These are phyloP conservation scores for Drosophila anomalata DNA, from an alignment of 2,888 invertebrate species.

Conservation along the genomic window DNA sequence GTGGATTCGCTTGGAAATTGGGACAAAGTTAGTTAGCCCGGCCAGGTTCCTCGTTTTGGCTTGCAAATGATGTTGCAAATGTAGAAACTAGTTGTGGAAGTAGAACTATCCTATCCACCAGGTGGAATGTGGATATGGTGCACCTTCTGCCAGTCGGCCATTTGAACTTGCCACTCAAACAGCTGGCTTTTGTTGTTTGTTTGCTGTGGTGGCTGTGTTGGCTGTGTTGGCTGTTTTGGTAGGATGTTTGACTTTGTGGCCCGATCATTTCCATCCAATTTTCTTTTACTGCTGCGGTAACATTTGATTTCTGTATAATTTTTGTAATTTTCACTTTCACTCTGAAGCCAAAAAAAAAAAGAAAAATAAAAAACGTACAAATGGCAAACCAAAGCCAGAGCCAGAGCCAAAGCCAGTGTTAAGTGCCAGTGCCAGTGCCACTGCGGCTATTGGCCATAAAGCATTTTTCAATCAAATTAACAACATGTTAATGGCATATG, in stretches of 20 bases:
- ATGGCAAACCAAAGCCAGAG: slow-evolving; percentile 52
- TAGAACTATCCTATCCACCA: slow-evolving; percentile 71
- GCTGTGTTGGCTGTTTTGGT: slow-evolving; percentile 30
- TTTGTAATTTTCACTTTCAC: slow-evolving; percentile 81
- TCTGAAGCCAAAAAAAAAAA: slow-evolving; percentile 44
- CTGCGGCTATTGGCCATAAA: slow-evolving; percentile 60
- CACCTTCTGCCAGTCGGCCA: slow-evolving; percentile 7
- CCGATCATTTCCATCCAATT: slow-evolving; percentile 33
- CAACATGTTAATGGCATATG: slow-evolving; percentile 73
- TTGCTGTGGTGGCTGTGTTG: slow-evolving; percentile 25
- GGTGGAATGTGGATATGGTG: slow-evolving; percentile 20
- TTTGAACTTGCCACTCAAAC: slow-evolving; percentile 59
- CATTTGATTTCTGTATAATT: slow-evolving; percentile 75
- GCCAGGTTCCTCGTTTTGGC: slow-evolving; percentile 33
- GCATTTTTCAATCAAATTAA: slow-evolving; percentile 77
- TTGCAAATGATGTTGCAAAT: slow-evolving; percentile 71
- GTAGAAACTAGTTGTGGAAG: slow-evolving; percentile 70
- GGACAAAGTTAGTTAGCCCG: slow-evolving; percentile 66
- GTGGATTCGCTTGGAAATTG: slow-evolving; percentile 60
- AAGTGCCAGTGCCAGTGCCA: slow-evolving; percentile 3
- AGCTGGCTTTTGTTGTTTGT: slow-evolving; percentile 46
- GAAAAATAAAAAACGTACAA: slow-evolving; percentile 36
- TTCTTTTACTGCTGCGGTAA: slow-evolving; percentile 39
- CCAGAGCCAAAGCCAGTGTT: slow-evolving; percentile 41
- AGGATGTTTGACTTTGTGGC: slow-evolving; percentile 7